Evolutionary conservation across 1,140 invertebrate species (phyloP).

Genomic region (Andrena cerasifolii): DNA sequence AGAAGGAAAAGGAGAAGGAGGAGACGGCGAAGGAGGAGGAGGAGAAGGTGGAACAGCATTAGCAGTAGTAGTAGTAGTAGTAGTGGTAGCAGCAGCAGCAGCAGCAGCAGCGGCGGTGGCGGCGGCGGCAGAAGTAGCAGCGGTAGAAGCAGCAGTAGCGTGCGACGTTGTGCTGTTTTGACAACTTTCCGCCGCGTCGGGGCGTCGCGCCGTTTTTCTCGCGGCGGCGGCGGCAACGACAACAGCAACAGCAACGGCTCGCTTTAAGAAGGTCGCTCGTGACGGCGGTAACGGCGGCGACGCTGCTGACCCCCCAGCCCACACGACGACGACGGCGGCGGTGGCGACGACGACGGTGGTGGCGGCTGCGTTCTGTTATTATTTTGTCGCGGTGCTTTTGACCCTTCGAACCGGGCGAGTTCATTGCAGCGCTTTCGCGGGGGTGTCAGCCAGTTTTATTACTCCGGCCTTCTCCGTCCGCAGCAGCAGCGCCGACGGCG

Average conservation of each 20-base stretch:
- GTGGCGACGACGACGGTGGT: constrained; percentile 43
- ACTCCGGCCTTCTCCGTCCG: constrained; percentile 57
- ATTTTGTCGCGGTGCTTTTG: constrained; percentile 80
- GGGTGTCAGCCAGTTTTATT: constrained; percentile 65
- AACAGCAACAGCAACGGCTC: constrained; percentile 30
- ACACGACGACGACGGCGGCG: constrained; percentile 43
- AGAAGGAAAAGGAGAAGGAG: constrained; percentile 27
- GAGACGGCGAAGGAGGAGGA: constrained; percentile 29
- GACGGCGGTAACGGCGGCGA: constrained; percentile 33
- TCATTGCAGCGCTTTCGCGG: constrained; percentile 72
- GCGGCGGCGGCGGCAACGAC: constrained; percentile 54
- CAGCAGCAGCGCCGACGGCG: constrained; percentile 57
- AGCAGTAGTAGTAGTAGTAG: constrained; percentile 23
- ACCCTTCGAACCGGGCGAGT: constrained; percentile 78
- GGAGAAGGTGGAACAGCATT: constrained; percentile 2
- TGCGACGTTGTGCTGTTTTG: constrained; percentile 43
- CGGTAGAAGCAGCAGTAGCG: neutral
- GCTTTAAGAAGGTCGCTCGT: constrained; percentile 37
- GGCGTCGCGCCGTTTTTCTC: constrained; percentile 56
- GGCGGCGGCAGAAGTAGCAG: neutral
- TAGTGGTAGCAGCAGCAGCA: constrained; percentile 11
- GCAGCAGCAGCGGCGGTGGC: constrained; percentile 13
- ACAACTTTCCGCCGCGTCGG: constrained; percentile 51
- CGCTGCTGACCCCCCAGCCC: constrained; percentile 37
- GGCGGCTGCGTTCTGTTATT: constrained; percentile 72